Evolutionary conservation across 2,888 invertebrate genomes (phyloP).

Genomic region (Seira musarum): DNA sequence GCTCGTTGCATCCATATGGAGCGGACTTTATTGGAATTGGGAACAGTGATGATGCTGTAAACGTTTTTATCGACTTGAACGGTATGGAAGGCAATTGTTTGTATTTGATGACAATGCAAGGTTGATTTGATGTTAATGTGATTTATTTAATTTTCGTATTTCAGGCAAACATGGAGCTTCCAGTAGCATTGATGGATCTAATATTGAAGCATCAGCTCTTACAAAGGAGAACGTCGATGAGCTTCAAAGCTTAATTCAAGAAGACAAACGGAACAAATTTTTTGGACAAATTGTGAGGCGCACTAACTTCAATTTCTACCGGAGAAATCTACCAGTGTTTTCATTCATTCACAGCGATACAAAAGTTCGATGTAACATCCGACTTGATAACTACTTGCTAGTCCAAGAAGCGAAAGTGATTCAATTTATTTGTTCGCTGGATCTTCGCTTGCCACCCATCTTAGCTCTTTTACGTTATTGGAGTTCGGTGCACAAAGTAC

Average conservation of each 20-base stretch:
- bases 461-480: conserved; percentile 33
- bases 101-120: neutral
- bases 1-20: conserved; percentile 41
- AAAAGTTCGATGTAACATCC: conserved; percentile 41
- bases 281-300: conserved; percentile 45
- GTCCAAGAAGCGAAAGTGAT: conserved; percentile 52
- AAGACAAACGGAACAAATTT: conserved; percentile 51
- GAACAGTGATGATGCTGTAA: conserved; percentile 48
- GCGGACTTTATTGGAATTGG: conserved; percentile 49
- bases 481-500: conserved; percentile 46
- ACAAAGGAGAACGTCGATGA: conserved; percentile 32
- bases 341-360: conserved; percentile 50
- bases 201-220: conserved; percentile 25
- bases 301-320: conserved; percentile 24
- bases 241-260: conserved; percentile 23
- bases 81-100: conserved; percentile 29
- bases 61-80: conserved; percentile 44
- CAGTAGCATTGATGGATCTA: neutral
- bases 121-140: neutral
- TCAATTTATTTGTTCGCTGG: conserved; percentile 47
- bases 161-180: conserved; percentile 37
- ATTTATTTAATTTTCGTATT: neutral
- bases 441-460: conserved; percentile 33
- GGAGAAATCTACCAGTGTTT: conserved; percentile 35
- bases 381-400: conserved; percentile 47